These are phyloP conservation scores for Sycon ciliatum DNA, from an alignment of 37 sponge, comb jelly and placozoan genomes.

Conservation along the genomic window DNA sequence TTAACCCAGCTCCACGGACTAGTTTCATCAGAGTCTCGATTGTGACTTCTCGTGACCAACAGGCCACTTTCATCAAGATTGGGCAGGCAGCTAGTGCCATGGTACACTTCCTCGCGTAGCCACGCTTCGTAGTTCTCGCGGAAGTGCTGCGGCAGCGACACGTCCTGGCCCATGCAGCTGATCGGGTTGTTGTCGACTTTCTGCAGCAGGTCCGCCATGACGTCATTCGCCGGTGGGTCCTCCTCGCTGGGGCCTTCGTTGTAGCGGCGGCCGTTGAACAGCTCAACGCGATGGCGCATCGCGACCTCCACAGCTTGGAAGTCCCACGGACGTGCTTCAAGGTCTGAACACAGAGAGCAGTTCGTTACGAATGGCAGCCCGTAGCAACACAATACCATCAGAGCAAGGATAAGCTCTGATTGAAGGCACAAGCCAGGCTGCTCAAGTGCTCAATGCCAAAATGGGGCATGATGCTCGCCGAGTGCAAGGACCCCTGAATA, in stretches of 20 bases:
- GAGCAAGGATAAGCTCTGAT: too few species aligned
- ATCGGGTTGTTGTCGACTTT: conserved; percentile 55
- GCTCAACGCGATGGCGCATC: conserved; percentile 58
- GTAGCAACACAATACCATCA: too few species aligned
- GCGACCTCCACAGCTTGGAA: conserved; percentile 73
- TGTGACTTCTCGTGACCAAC: too few species aligned
- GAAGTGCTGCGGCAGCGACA: conserved; percentile 54
- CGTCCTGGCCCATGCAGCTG: conserved; percentile 50
- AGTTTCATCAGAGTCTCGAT: too few species aligned
- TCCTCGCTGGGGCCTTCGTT: background rate
- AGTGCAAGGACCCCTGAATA: too few species aligned
- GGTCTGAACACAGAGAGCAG: conserved; percentile 27
- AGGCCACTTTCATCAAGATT: too few species aligned
- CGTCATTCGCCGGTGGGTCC: background rate
- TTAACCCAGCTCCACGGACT: too few species aligned
- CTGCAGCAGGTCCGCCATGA: background rate
- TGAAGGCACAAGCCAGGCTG: too few species aligned
- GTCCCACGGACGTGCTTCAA: conserved; percentile 80
- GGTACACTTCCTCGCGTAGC: conserved; percentile 78
- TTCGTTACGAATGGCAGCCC: too few species aligned
- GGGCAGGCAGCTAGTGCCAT: too few species aligned
- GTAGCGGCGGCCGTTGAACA: conserved; percentile 70
- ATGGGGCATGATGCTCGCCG: too few species aligned
- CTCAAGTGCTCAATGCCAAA: too few species aligned
- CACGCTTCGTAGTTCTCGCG: conserved; percentile 80